A percentile compares a stretch with the other conserved stretches of the same genome.
Conservation (phyloP, 2,113 vertebrate genomes). For the Chunga burmeisteri region DNA sequence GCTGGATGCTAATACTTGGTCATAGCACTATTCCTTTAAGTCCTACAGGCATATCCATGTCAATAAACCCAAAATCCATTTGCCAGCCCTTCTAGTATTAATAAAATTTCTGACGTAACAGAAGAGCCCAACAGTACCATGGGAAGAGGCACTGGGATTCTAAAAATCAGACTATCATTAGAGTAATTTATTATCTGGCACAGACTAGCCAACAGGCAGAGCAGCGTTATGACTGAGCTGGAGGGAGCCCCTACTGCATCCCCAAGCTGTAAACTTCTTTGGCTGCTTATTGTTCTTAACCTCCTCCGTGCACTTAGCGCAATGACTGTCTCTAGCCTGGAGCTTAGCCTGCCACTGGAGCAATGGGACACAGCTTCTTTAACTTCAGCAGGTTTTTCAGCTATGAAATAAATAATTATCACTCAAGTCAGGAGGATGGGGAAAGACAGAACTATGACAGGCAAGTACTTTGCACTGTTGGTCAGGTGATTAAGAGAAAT, state of each 20-base stretch:
- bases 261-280: conserved; percentile 15
- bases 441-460: neutral
- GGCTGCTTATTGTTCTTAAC: conserved; percentile 29
- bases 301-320: conserved; percentile 40
- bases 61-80: neutral
- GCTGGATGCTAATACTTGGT: neutral
- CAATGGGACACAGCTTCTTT: conserved; percentile 33
- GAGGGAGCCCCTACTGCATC: conserved; percentile 14
- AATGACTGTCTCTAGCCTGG: conserved; percentile 58
- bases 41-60: neutral
- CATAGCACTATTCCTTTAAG: neutral
- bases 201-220: conserved; percentile 8
- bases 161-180: neutral
- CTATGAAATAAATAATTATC: conserved; percentile 30
- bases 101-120: neutral
- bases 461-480: neutral
- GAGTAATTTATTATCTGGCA: neutral
- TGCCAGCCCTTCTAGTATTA: neutral
- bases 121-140: neutral
- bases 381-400: conserved; percentile 51
- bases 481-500: neutral
- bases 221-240: neutral
- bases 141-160: neutral
- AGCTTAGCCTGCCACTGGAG: conserved; percentile 44
- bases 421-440: neutral